Evolutionary conservation across 2,797 vertebrate species (phyloP).

Genomic region (Arrhamphus sclerolepis): DNA sequence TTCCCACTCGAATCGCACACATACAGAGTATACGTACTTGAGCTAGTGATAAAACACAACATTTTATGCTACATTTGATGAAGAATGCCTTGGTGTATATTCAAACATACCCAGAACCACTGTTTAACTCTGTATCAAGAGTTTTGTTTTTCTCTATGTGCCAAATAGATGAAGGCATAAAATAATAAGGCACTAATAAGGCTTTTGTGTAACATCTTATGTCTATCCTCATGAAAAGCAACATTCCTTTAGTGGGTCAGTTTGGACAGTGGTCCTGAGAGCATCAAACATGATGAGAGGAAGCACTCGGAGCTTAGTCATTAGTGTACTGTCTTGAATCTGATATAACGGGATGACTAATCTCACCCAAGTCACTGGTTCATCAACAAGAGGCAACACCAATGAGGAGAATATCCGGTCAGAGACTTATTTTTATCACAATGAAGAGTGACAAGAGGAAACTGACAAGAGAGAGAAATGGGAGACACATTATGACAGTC

Average conservation of each 20-base stretch:
- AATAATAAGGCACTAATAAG: too few species aligned
- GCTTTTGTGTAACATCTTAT: constrained; percentile 22
- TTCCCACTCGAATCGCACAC: too few species aligned
- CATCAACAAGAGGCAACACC: constrained; percentile 73
- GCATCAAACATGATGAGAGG: constrained; percentile 60
- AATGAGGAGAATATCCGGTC: constrained; percentile 76
- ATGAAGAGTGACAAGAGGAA: constrained; percentile 76
- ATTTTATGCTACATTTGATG: background rate
- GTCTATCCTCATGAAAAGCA: constrained; percentile 33
- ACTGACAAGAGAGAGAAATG: constrained; percentile 61
- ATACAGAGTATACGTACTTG: too few species aligned
- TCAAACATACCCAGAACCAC: background rate
- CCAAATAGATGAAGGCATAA: too few species aligned
- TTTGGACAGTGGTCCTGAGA: constrained; percentile 46
- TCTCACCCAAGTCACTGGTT: constrained; percentile 77
- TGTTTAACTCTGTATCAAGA: background rate
- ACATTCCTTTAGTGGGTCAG: constrained; percentile 24
- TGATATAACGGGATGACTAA: constrained; percentile 82
- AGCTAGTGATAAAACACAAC: background rate
- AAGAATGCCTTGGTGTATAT: background rate
- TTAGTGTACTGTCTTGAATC: constrained; percentile 77
- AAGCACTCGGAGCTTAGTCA: constrained; percentile 72
- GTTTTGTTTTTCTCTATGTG: background rate
- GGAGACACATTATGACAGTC: constrained; percentile 35
- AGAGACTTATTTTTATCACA: constrained; percentile 77